Percentiles rank a stretch among this genome's conserved stretches.
Evolutionary conservation across 2,113 vertebrate species (phyloP).

Genomic region (Thryonomys swinderianus): DNA sequence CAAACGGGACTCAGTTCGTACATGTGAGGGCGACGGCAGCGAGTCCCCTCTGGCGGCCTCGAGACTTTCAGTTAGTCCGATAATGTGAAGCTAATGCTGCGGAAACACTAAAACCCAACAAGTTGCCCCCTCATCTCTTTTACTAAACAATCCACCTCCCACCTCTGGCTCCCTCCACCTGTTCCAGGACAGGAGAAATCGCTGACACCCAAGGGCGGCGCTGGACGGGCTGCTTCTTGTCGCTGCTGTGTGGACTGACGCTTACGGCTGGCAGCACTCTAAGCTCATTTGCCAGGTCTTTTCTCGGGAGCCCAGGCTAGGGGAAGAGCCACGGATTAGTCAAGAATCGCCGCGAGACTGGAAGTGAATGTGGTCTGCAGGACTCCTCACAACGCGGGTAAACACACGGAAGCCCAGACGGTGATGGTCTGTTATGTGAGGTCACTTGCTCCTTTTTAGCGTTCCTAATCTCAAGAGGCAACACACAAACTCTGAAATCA

Average conservation of each 20-base stretch:
- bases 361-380: not conserved
- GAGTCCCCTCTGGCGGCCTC: conserved; percentile 63
- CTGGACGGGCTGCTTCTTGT: not conserved
- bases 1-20: conserved; percentile 53
- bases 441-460: not conserved
- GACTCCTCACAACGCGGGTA: not conserved
- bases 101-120: conserved; percentile 64
- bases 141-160: conserved; percentile 52
- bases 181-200: not conserved
- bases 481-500: not conserved
- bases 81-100: conserved; percentile 70
- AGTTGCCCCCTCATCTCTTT: conserved; percentile 52
- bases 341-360: not conserved
- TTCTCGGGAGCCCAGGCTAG: not conserved
- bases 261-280: not conserved
- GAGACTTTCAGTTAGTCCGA: conserved; percentile 69
- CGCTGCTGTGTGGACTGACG: not conserved
- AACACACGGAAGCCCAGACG: not conserved
- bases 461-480: not conserved
- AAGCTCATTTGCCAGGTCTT: not conserved
- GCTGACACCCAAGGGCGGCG: not conserved
- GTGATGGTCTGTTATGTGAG: not conserved
- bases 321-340: not conserved
- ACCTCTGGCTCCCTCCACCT: not conserved
- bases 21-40: conserved; percentile 7